These are phyloP conservation scores for Drosophila paulistorum DNA, from an alignment of 1,140 invertebrate genomes.

Conservation along the genomic window DNA sequence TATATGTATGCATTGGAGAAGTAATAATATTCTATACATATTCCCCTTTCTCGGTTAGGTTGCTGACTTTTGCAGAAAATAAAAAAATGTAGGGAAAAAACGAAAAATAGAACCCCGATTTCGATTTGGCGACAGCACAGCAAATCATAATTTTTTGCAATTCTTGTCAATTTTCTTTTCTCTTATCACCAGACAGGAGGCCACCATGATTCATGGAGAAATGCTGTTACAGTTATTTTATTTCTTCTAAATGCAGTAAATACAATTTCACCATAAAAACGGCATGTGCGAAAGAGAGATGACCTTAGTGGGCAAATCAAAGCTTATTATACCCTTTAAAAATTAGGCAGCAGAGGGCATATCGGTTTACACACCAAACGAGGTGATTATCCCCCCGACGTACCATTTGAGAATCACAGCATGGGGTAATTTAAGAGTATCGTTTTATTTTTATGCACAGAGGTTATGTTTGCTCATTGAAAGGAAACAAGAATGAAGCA, in stretches of 20 bases:
- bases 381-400: no score
- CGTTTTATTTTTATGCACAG: no score
- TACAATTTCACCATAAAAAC: background rate
- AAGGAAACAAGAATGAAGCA: background rate
- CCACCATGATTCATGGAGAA: constrained; percentile 3
- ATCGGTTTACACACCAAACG: background rate
- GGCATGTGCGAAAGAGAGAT: background rate
- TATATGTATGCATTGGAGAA: constrained; percentile 13
- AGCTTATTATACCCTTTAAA: background rate
- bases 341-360: background rate
- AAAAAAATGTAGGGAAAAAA: background rate
- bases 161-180: background rate
- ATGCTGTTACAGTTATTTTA: background rate
- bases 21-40: constrained; percentile 15
- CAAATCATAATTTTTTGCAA: background rate
- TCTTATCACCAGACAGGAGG: background rate
- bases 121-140: background rate
- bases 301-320: constrained; percentile 3
- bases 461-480: no score
- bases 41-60: constrained; percentile 13
- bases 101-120: background rate
- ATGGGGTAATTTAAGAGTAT: no score
- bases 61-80: constrained; percentile 11
- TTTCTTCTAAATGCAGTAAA: background rate
- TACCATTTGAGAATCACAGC: no score